phyloP scores from a whole-genome alignment of 2,888 invertebrate species.

The Campoplex capitator region DNA sequence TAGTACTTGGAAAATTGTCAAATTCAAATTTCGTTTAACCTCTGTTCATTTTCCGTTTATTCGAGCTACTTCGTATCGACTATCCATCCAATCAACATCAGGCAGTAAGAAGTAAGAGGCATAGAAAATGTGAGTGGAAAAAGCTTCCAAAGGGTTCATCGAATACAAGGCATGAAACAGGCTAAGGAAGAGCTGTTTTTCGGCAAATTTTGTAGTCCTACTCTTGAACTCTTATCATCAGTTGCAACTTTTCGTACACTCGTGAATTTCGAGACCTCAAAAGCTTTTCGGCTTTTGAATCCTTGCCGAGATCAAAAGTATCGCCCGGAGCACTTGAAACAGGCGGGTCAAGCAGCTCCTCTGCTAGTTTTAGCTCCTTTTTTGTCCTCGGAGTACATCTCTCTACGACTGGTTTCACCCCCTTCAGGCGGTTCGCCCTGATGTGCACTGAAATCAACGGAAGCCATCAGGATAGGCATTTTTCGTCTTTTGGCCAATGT shows the following conservation, averaged over 20 bases:
- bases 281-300: conserved; percentile 72
- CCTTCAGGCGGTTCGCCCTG: conserved; percentile 44
- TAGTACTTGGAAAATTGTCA: not conserved
- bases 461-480: conserved; percentile 47
- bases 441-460: conserved; percentile 51
- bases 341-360: conserved; percentile 69
- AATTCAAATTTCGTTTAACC: not conserved
- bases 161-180: conserved; percentile 14
- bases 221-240: conserved; percentile 34
- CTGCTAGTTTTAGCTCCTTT: conserved; percentile 43
- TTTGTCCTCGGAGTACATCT: conserved; percentile 42
- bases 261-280: conserved; percentile 62
- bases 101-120: not conserved
- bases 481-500: conserved; percentile 45
- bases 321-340: conserved; percentile 67
- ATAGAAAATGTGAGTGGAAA: not conserved
- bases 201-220: conserved; percentile 71
- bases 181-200: conserved; percentile 57
- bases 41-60: not conserved
- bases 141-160: not conserved
- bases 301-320: conserved; percentile 75
- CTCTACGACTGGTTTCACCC: conserved; percentile 1
- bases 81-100: not conserved
- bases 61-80: not conserved
- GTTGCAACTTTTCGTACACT: conserved; percentile 42